Evolutionary conservation across 2,113 vertebrate species (phyloP).

Genomic region (Promerops cafer): DNA sequence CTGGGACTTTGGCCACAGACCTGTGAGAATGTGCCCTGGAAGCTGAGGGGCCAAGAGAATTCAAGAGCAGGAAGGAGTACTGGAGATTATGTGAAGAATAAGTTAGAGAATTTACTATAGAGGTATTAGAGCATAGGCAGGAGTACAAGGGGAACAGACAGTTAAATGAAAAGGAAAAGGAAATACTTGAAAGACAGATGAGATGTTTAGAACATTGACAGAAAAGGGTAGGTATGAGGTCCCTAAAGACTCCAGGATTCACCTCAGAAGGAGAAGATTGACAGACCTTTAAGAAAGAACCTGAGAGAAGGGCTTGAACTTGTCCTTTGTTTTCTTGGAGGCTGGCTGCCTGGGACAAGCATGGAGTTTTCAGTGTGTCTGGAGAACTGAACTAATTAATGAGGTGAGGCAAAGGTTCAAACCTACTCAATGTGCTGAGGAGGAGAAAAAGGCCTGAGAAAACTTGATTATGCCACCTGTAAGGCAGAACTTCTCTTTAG

Average conservation of each 20-base stretch:
- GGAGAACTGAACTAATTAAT: slow-evolving; percentile 39
- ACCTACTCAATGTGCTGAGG: not conserved
- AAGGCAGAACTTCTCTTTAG: not conserved
- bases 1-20: not conserved
- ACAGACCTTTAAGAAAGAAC: slow-evolving; percentile 33
- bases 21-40: not conserved
- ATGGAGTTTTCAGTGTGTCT: not conserved
- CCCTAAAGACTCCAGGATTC: not conserved
- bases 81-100: not conserved
- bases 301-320: slow-evolving; percentile 32
- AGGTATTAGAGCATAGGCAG: not conserved
- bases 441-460: slow-evolving; percentile 5
- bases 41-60: not conserved
- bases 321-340: slow-evolving; percentile 37
- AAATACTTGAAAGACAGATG: not conserved
- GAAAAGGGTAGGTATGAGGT: not conserved
- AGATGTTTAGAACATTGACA: not conserved
- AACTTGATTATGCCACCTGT: not conserved
- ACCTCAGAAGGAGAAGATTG: slow-evolving; percentile 31
- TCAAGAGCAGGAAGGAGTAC: not conserved
- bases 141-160: not conserved
- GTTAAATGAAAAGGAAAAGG: not conserved
- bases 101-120: not conserved
- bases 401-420: slow-evolving; percentile 16
- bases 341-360: not conserved